A percentile compares a stretch with the other conserved stretches of the same genome.
These are phyloP conservation scores for Semotilus atromaculatus DNA, from an alignment of 2,797 vertebrate species.

Conservation along the genomic window DNA sequence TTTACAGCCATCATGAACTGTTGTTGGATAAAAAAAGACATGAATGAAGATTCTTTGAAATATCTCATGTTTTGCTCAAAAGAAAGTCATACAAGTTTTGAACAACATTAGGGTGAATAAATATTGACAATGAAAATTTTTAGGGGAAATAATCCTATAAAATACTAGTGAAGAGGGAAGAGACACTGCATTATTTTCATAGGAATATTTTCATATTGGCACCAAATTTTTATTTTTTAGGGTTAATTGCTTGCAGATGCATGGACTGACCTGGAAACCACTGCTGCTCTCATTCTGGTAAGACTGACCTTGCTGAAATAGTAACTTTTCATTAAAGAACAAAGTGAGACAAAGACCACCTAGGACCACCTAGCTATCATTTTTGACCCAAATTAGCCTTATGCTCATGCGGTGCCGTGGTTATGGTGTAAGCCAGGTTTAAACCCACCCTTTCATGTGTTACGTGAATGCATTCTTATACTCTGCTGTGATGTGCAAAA, in stretches of 20 bases:
- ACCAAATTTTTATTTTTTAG: conserved; percentile 63
- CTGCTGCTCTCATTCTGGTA: conserved; percentile 62
- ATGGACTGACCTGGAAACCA: conserved; percentile 67
- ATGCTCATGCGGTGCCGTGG: conserved; percentile 49
- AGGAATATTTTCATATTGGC: conserved; percentile 61
- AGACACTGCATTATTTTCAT: conserved; percentile 63
- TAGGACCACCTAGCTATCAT: conserved; percentile 70
- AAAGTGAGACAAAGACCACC: conserved; percentile 65
- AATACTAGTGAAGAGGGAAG: background rate
- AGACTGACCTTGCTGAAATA: conserved; percentile 62
- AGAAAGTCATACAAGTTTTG: too few species aligned
- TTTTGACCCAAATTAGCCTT: conserved; percentile 61
- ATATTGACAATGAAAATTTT: background rate
- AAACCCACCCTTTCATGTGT: background rate
- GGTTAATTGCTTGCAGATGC: conserved; percentile 75
- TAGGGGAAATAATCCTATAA: background rate
- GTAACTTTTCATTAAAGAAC: conserved; percentile 68
- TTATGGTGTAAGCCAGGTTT: conserved; percentile 40
- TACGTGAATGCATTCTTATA: background rate
- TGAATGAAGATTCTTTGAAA: background rate
- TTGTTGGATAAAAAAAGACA: background rate
- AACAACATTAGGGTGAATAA: background rate
- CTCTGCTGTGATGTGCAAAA: background rate
- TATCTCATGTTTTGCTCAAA: background rate
- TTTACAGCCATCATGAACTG: background rate